Evolutionary conservation across 2,797 vertebrate species (phyloP), one percentile per base, ranked within the genome.

Genomic region (Telmatherina bonti): DNA sequence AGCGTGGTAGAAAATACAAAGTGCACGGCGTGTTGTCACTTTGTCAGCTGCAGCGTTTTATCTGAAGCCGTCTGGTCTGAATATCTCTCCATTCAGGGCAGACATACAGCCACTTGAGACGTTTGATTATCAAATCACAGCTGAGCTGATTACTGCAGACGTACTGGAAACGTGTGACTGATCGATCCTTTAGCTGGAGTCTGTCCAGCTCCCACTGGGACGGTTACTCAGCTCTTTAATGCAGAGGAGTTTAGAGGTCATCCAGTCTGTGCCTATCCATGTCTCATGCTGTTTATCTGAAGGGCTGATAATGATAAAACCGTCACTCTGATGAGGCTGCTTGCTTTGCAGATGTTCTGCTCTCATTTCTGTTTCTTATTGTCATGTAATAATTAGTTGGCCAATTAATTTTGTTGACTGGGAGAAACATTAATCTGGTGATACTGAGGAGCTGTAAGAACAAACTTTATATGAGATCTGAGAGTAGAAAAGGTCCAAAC

Each of bases 101-200:
- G 38, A 16, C 38, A 43, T 7, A 20, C 41, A 43, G 41, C 4
- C 18, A 43, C 41, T 18, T 43, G 41, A 16, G 41, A 18, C 41
- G 3, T 20, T 8, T 4, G 51, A 38, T 65, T 27, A 33, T n/a
- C 53, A 13, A 35, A 29, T 56, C 43, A 56, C 56, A 7, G 27
- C 24, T 56, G 72, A 47, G 57, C 59, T 30, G 33, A 59, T 70
- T 51, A 59, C 18, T 24, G 2, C 63, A 61, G 62, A 64, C 7
- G 1, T 10, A 11, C 59, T 41, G 55, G 53, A 24, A 76, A 66
- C 3, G 54, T 51, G n/a, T 56, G 22, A 9, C 41, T 43, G 41
- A 43, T 43, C 5, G 16, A 43, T 35, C 33, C 33, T 11, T 10
- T 2, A 35, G 33, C 33, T 35, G 31, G 31, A 18, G 38, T 15